A percentile compares a stretch with the other conserved stretches of the same genome.
Evolutionary conservation across 2,113 vertebrate genomes (phyloP).

Genomic region (Dasypus novemcinctus): DNA sequence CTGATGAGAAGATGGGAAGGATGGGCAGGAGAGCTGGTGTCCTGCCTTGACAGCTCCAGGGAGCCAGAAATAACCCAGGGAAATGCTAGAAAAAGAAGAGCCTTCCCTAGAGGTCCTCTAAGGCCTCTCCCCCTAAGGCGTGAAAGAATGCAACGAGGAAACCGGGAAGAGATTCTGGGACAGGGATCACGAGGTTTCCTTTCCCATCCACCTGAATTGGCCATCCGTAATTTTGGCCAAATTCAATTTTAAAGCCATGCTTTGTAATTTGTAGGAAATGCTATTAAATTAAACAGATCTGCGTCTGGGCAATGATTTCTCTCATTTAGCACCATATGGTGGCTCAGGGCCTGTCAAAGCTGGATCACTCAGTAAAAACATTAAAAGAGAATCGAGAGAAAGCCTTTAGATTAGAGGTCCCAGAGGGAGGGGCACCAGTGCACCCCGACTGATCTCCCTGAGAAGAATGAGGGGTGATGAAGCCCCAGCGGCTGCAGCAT

Average conservation of each 20-base stretch:
- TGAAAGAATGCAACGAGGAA: conserved; percentile 54
- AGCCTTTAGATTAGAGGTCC: background rate
- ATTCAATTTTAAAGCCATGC: conserved; percentile 67
- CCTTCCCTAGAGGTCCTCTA: background rate
- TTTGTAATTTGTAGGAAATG: conserved; percentile 71
- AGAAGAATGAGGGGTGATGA: background rate
- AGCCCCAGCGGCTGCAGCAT: fast-evolving
- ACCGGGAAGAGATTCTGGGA: conserved; percentile 62
- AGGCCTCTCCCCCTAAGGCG: background rate
- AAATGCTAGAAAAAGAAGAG: background rate
- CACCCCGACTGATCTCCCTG: background rate
- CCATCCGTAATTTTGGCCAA: conserved; percentile 53
- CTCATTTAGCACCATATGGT: conserved; percentile 38
- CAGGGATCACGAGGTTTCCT: conserved; percentile 53
- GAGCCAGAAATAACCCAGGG: background rate
- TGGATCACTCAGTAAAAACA: background rate
- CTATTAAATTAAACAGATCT: conserved; percentile 72
- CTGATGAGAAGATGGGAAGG: background rate
- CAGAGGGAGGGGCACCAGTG: background rate
- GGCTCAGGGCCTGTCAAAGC: background rate
- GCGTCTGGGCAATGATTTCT: conserved; percentile 58
- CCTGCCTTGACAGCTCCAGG: background rate
- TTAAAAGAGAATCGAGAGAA: no score
- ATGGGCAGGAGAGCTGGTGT: background rate
- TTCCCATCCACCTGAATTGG: conserved; percentile 62